Percentiles rank a stretch among this genome's conserved stretches.
These are phyloP conservation scores for Nebria salina DNA, from an alignment of 2,888 invertebrate species.

Conservation along the genomic window DNA sequence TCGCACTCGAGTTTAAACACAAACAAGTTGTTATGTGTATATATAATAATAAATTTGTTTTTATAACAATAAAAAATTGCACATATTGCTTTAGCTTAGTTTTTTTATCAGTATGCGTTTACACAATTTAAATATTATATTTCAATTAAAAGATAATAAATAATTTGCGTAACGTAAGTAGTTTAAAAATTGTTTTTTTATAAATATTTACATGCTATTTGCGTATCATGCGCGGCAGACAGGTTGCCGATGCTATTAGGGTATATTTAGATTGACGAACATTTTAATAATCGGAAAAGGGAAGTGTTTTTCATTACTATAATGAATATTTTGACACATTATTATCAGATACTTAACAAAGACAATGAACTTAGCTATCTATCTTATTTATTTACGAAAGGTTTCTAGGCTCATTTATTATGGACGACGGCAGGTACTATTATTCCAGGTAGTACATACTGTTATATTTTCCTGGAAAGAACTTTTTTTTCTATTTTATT, in stretches of 20 bases:
- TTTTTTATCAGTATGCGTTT: neutral
- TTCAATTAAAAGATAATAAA: neutral
- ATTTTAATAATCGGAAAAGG: neutral
- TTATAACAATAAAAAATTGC: neutral
- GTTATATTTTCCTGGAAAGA: neutral
- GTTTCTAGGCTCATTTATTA: conserved; percentile 29
- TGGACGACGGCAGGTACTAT: neutral
- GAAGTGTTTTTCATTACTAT: neutral
- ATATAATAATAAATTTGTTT: neutral
- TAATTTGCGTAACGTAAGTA: no score
- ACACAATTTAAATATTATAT: neutral
- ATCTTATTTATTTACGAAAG: conserved; percentile 20
- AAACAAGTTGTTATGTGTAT: no score
- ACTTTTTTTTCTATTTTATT: conserved; percentile 10
- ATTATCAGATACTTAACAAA: neutral
- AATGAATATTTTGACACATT: neutral
- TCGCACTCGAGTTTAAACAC: no score
- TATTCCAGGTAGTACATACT: neutral
- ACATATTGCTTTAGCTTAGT: neutral
- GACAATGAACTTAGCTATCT: conserved; percentile 14
- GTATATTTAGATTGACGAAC: neutral
- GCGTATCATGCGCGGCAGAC: neutral
- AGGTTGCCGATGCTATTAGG: neutral
- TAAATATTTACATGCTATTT: neutral
- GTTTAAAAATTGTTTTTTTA: neutral